Conservation (phyloP, 2,797 vertebrate species). For the Cheirogaleus major region DNA sequence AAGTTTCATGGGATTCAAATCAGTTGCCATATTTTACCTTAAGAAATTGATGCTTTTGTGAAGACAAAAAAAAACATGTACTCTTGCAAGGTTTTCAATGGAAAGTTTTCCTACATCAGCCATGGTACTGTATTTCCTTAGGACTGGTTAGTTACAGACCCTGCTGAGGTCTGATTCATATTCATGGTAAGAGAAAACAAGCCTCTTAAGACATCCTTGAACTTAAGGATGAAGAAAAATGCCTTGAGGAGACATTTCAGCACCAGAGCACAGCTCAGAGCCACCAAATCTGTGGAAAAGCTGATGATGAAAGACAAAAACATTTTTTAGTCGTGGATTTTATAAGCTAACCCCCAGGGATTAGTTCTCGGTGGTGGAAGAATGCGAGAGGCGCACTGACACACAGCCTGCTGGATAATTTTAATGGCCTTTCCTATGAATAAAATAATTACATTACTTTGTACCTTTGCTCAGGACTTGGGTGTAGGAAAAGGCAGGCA, state of each 20-base stretch:
- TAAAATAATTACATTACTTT: slow-evolving; percentile 66
- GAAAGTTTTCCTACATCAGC: neutral
- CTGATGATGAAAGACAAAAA: slow-evolving; percentile 59
- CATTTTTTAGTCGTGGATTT: slow-evolving; percentile 57
- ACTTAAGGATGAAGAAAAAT: slow-evolving; percentile 21
- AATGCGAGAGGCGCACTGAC: neutral
- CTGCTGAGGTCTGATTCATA: slow-evolving; percentile 16
- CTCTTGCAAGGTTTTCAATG: neutral
- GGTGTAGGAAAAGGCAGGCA: neutral
- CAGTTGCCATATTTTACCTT: neutral
- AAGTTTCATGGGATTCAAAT: neutral
- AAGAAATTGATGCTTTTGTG: neutral
- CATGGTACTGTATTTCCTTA: neutral
- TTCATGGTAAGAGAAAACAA: slow-evolving; percentile 46
- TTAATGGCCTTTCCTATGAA: slow-evolving; percentile 62
- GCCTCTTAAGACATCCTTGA: slow-evolving; percentile 33
- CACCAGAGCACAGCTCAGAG: neutral
- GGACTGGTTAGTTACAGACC: slow-evolving; percentile 29
- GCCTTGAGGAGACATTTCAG: slow-evolving; percentile 38
- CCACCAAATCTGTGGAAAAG: slow-evolving; percentile 38
- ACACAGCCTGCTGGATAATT: slow-evolving; percentile 56
- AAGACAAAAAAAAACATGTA: neutral
- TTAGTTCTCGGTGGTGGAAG: slow-evolving; percentile 23
- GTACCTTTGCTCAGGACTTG: slow-evolving; percentile 37
- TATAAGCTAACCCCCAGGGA: slow-evolving; percentile 43